Evolutionary conservation across 2,113 vertebrate genomes (phyloP), one percentile per base, ranked within the genome.

Genomic region (cattle (Bos taurus)): DNA sequence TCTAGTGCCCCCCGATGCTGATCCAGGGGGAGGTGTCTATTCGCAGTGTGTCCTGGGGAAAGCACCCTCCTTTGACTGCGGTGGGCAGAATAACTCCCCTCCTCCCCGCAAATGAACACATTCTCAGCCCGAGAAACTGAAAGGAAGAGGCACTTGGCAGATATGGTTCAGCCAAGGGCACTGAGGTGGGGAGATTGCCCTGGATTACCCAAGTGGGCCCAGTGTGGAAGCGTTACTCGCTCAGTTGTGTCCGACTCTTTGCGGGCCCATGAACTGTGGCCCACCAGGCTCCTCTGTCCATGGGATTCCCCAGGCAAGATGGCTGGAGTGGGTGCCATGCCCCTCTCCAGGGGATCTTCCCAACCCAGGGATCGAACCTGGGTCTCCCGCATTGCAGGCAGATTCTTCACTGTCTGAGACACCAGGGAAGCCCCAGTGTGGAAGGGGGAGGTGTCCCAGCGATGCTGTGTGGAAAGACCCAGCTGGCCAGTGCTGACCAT

Each of bases 401-500:
- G 67, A 74, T 74, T 23, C 67, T 25, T 40, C 21, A 74, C 11
- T 74, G n/a, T 40, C 67, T 71, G n/a, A 1, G 14, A 43, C 7
- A 4, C 2, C 1, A 9, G 88, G 33, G 25, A 28, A 21, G 26
- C 52, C 46, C 17, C 5, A 1, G 16, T 8, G 0, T 16, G 67
- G 81, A 50, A 19, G 25, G 64, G 17, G 60, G 54, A n/a, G 43
- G 52, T 19, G 25, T 26, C 30, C 14, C 9, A 7, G 21, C 0
- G 7, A 14, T 0, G 4, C 6, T 11, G 8, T 8, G 33, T 48
- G 50, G 71, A 21, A 15, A 62, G 56, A 36, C 23, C 23, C 23
- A 2, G 3, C 7, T 1, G 12, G 84, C 89, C 10, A 1, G 13
- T 0, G 13, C 36, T 40, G 60, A 7, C 54, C n/a, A 17, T 57